Evolutionary conservation across 2,113 vertebrate genomes (phyloP).

Genomic region (Limnothrissa miodon): DNA sequence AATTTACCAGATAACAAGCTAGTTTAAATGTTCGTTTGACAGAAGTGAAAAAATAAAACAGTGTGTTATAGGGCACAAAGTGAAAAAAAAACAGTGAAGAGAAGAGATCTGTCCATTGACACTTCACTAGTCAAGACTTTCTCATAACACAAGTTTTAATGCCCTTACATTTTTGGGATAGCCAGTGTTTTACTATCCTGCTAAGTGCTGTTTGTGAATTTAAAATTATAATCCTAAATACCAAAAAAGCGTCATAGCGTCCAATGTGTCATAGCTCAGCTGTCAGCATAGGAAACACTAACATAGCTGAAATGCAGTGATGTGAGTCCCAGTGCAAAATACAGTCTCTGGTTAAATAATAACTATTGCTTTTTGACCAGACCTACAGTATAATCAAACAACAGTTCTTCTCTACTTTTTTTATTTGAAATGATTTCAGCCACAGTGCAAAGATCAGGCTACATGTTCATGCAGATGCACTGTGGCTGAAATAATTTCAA

Average conservation of each 20-base stretch:
- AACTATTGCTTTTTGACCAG: neutral
- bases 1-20: neutral
- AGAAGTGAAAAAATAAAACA: neutral
- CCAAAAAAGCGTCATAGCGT: neutral
- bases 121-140: neutral
- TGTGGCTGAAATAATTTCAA: too few relatives aligned
- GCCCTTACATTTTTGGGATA: neutral
- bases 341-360: neutral
- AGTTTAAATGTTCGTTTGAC: too few relatives aligned
- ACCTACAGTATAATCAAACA: too few relatives aligned
- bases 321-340: slow-evolving; percentile 17
- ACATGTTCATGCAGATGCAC: too few relatives aligned
- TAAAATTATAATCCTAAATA: neutral
- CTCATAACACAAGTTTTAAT: neutral
- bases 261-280: neutral
- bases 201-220: neutral
- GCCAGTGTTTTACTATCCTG: too few relatives aligned
- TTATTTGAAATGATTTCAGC: too few relatives aligned
- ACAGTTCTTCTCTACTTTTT: too few relatives aligned
- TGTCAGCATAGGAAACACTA: neutral
- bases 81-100: neutral
- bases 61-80: too few relatives aligned
- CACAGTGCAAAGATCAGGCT: too few relatives aligned
- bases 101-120: neutral
- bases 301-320: slow-evolving; percentile 18